These are phyloP conservation scores for Omphaloscelis lunosa DNA, from an alignment of 2,888 invertebrate species.

Conservation along the genomic window DNA sequence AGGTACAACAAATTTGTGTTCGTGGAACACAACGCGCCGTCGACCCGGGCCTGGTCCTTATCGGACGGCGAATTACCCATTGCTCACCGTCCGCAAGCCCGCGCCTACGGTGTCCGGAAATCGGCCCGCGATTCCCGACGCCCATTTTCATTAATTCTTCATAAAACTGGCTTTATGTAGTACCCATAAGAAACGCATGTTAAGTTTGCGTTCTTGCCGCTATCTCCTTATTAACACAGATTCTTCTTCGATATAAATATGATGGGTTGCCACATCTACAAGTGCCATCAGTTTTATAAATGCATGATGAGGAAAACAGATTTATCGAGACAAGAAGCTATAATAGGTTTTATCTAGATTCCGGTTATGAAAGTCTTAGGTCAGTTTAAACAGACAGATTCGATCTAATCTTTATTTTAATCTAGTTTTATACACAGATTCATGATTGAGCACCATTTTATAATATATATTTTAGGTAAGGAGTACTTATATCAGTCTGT, in stretches of 20 bases:
- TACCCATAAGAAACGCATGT: not conserved
- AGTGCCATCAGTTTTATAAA: not conserved
- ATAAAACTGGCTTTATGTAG: not conserved
- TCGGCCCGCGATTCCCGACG: too few species aligned
- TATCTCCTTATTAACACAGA: conserved; percentile 9
- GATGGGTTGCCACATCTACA: conserved; percentile 2
- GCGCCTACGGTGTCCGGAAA: too few species aligned
- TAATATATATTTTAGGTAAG: not conserved
- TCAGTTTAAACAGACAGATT: not conserved
- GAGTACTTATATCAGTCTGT: not conserved
- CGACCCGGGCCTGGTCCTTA: too few species aligned
- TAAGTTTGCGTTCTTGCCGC: not conserved
- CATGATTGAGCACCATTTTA: not conserved
- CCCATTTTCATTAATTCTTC: not conserved
- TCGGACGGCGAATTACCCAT: too few species aligned
- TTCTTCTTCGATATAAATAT: conserved; percentile 15
- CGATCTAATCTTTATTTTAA: conserved; percentile 1
- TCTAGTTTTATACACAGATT: conserved; percentile 4
- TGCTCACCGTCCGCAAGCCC: too few species aligned
- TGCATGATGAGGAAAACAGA: conserved; percentile 3
- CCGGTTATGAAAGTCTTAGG: not conserved
- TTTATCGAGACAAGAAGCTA: not conserved
- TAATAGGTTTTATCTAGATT: conserved; percentile 4
- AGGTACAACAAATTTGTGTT: too few species aligned
- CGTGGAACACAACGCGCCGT: too few species aligned